Evolutionary conservation across 2,888 invertebrate genomes (phyloP), one percentile per base, ranked within the genome.

Genomic region (Capitulum mitella): DNA sequence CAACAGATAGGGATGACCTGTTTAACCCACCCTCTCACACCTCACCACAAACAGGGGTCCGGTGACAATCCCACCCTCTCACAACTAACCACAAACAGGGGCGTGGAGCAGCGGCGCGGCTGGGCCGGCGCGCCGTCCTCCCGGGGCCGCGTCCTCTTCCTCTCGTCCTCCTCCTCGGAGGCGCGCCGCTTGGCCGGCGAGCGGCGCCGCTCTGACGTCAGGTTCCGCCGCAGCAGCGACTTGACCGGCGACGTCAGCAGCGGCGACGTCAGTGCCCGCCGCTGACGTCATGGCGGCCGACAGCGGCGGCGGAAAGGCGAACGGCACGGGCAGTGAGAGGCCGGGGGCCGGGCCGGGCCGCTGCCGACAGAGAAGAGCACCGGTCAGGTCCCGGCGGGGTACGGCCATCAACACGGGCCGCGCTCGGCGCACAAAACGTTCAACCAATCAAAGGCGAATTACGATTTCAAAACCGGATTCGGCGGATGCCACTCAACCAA

Each of bases 51-150:
- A n/a, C n/a, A n/a, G n/a, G n/a, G n/a, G n/a, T n/a, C n/a, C n/a
- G n/a, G n/a, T n/a, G n/a, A n/a, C n/a, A n/a, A n/a, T n/a, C n/a
- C n/a, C n/a, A n/a, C 22, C 54, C 54, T n/a, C n/a, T n/a, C 54
- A 10, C n/a, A 37, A 37, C 70, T 40, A 12, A 64, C 70, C 70
- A 70, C 70, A 70, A 70, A 70, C 70, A 70, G 70, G 8, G 70
- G 70, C 40, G 70, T 37, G 26, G 70, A 70, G 40, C 70, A 70
- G 37, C 70, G 37, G 0, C 37, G 26, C 0, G 12, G 16, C 16
- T 34, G 26, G 16, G n/a, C 40, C 10, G 26, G 22, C 70, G 37
- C 16, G 8, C 34, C 29, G 14, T 16, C 34, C 32, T 16, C 34
- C 6, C 19, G 6, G 37, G 37, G 70, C 40, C 26, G 10, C 58